Percentiles rank a stretch among this genome's conserved stretches.
These are phyloP conservation scores for Enteromius afrohamiltoni DNA, from an alignment of 2,797 vertebrate species.

Conservation along the genomic window DNA sequence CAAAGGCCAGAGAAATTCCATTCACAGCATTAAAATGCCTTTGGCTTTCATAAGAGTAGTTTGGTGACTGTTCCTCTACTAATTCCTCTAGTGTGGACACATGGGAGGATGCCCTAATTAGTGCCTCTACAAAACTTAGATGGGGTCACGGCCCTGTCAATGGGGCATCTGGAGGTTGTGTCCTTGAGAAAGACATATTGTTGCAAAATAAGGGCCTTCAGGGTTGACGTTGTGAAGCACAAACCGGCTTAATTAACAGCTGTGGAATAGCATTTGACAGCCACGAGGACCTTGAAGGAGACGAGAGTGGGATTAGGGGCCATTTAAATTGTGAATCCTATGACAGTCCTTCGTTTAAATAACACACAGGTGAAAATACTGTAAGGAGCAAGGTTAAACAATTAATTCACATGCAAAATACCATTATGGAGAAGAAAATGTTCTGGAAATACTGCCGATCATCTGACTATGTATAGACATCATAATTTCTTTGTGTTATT, in stretches of 20 bases:
- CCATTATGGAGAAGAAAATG: neutral
- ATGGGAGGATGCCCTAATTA: slow-evolving; percentile 59
- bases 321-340: slow-evolving; percentile 30
- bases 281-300: slow-evolving; percentile 44
- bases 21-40: slow-evolving; percentile 50
- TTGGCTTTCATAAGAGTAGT: slow-evolving; percentile 57
- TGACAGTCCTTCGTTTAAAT: neutral
- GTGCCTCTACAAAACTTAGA: slow-evolving; percentile 53
- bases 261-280: slow-evolving; percentile 55
- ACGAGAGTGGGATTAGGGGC: slow-evolving; percentile 16
- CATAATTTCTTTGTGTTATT: slow-evolving; percentile 12
- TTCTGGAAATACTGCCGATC: neutral
- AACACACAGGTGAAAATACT: slow-evolving; percentile 13
- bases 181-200: slow-evolving; percentile 54
- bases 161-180: slow-evolving; percentile 41
- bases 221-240: slow-evolving; percentile 51
- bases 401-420: neutral
- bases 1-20: slow-evolving; percentile 50
- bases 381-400: neutral
- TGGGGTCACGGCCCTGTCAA: slow-evolving; percentile 60
- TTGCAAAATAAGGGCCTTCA: slow-evolving; percentile 45
- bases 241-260: slow-evolving; percentile 59
- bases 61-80: slow-evolving; percentile 54
- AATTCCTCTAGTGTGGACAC: slow-evolving; percentile 42
- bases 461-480: neutral